Evolutionary conservation across 2,888 invertebrate species (phyloP).

Genomic region (Dioctria rufipes): DNA sequence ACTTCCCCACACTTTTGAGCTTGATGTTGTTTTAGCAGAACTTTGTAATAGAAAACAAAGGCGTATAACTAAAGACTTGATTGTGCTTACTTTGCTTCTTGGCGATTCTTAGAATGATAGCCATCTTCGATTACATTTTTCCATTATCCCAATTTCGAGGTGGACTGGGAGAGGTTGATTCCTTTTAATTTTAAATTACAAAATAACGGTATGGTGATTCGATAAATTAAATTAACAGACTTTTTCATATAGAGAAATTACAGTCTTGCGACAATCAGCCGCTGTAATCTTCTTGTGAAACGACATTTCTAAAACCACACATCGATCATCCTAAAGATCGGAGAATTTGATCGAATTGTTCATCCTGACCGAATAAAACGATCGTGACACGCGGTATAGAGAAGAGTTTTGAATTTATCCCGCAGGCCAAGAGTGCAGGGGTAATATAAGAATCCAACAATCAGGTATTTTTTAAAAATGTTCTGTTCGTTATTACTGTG

Average conservation of each 20-base stretch:
- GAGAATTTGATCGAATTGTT: neutral
- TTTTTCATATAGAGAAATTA: constrained; percentile 29
- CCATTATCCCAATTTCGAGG: neutral
- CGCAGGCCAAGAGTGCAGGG: neutral
- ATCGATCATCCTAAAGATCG: constrained; percentile 21
- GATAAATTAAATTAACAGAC: neutral
- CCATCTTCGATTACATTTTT: constrained; percentile 30
- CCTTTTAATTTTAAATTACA: constrained; percentile 17
- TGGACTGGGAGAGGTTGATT: constrained; percentile 4
- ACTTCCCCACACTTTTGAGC: neutral
- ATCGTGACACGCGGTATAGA: too few relatives aligned
- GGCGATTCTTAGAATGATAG: constrained; percentile 25
- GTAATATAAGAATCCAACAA: constrained; percentile 19
- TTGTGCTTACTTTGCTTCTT: neutral
- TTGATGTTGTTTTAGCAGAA: neutral
- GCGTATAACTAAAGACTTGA: neutral
- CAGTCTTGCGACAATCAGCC: constrained; percentile 29
- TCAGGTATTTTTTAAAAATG: neutral
- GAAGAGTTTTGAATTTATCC: neutral
- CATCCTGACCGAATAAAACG: too few relatives aligned
- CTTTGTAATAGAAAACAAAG: constrained; percentile 1
- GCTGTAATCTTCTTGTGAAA: constrained; percentile 15
- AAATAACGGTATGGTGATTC: constrained; percentile 18
- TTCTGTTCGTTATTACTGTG: neutral
- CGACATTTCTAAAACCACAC: constrained; percentile 4